phyloP scores from a whole-genome alignment of 2,797 vertebrate species.

The Artibeus jamaicensis region DNA sequence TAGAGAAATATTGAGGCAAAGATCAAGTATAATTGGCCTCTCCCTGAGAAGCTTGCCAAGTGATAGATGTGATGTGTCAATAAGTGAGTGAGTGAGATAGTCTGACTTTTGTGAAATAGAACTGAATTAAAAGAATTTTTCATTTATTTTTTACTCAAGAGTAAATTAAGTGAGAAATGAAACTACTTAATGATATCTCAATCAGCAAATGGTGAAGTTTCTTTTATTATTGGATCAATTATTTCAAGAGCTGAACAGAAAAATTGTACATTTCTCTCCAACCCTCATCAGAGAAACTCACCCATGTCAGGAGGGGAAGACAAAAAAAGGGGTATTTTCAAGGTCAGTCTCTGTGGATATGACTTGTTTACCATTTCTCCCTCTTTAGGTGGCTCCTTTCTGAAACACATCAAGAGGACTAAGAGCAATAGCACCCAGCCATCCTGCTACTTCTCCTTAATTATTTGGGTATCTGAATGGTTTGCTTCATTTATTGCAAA shows the following conservation, averaged over 20 bases:
- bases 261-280: not conserved
- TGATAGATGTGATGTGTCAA: not conserved
- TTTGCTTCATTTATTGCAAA: not conserved
- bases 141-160: not conserved
- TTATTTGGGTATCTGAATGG: not conserved
- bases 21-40: not conserved
- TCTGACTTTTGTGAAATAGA: not conserved
- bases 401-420: not conserved
- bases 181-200: not conserved
- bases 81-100: not conserved
- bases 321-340: not conserved
- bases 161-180: not conserved
- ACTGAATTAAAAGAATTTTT: not conserved
- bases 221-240: not conserved
- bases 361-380: not conserved
- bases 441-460: not conserved
- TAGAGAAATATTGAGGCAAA: not conserved
- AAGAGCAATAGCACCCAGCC: not conserved
- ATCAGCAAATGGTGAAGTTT: not conserved
- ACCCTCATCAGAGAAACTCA: not conserved
- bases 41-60: not conserved
- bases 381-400: not conserved
- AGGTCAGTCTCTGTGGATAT: not conserved
- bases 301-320: not conserved
- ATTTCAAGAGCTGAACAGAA: not conserved